phyloP scores from a whole-genome alignment of 2,113 vertebrate species.

The Gracilinanus agilis region DNA sequence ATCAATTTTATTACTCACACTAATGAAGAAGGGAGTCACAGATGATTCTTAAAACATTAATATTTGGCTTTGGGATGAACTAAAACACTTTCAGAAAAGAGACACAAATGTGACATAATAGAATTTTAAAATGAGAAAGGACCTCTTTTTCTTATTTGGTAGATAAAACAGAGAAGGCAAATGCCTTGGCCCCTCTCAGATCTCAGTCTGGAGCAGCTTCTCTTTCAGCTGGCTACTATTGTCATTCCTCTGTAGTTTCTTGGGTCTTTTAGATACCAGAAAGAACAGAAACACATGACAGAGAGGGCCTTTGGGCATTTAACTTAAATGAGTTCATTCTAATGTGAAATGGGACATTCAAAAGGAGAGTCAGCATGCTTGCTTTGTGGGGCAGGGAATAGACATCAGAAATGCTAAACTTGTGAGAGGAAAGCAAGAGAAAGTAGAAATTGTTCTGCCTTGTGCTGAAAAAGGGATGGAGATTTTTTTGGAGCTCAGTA shows the following conservation, averaged over 20 bases:
- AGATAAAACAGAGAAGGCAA: background rate
- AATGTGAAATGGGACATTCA: background rate
- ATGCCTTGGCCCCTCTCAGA: background rate
- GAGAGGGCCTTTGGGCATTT: background rate
- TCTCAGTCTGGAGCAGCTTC: background rate
- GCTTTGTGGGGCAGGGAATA: background rate
- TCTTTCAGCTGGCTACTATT: background rate
- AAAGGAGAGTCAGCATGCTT: background rate
- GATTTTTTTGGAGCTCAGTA: background rate
- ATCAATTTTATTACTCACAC: background rate
- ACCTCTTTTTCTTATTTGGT: background rate
- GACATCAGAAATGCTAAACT: background rate
- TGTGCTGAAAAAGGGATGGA: background rate
- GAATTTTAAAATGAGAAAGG: background rate
- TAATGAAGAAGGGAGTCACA: background rate
- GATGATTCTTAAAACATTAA: background rate
- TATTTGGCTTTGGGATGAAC: constrained; percentile 16
- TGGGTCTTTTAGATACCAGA: background rate
- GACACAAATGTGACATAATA: background rate
- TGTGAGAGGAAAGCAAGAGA: background rate
- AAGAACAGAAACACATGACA: background rate
- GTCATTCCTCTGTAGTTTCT: background rate
- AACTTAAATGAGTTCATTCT: background rate
- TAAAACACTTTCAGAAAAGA: background rate
- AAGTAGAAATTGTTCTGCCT: background rate